These are phyloP conservation scores for Meandrina meandrites DNA, from an alignment of 92 coral and sea anemone genomes.

Conservation along the genomic window DNA sequence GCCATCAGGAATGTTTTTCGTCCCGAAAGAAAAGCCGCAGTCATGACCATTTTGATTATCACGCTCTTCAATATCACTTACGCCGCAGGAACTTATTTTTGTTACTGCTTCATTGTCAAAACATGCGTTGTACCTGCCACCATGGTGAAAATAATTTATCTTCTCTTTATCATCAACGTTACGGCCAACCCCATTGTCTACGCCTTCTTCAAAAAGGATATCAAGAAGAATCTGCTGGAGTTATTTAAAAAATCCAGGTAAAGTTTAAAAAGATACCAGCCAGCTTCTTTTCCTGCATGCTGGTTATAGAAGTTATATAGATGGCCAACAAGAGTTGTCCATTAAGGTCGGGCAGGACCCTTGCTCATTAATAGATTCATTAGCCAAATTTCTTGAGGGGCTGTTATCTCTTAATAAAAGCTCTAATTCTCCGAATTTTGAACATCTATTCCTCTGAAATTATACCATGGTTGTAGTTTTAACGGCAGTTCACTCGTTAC, in stretches of 20 bases:
- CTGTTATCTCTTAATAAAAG: too few relatives aligned
- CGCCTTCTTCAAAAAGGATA: slow-evolving; percentile 30
- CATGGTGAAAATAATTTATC: neutral
- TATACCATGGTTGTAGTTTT: too few relatives aligned
- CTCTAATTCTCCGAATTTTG: too few relatives aligned
- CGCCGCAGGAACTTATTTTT: neutral
- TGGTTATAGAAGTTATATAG: too few relatives aligned
- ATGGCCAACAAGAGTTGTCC: too few relatives aligned
- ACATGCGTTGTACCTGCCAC: neutral
- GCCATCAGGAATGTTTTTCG: neutral
- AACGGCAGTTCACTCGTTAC: too few relatives aligned
- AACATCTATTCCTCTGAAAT: too few relatives aligned
- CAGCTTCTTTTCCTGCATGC: too few relatives aligned
- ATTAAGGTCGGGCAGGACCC: too few relatives aligned
- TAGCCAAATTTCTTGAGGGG: too few relatives aligned
- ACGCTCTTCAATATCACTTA: slow-evolving; percentile 24
- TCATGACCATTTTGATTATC: slow-evolving; percentile 5
- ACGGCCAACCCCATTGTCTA: slow-evolving; percentile 15
- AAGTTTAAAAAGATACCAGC: neutral
- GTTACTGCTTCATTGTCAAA: slow-evolving; percentile 7
- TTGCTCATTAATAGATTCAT: too few relatives aligned
- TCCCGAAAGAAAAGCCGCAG: neutral
- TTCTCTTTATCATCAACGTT: slow-evolving; percentile 14
- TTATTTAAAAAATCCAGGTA: neutral
- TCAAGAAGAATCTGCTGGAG: neutral